Base-by-base conservation (phyloP, 2,888 invertebrate genomes). In the Orthonevra nobilis region DNA sequence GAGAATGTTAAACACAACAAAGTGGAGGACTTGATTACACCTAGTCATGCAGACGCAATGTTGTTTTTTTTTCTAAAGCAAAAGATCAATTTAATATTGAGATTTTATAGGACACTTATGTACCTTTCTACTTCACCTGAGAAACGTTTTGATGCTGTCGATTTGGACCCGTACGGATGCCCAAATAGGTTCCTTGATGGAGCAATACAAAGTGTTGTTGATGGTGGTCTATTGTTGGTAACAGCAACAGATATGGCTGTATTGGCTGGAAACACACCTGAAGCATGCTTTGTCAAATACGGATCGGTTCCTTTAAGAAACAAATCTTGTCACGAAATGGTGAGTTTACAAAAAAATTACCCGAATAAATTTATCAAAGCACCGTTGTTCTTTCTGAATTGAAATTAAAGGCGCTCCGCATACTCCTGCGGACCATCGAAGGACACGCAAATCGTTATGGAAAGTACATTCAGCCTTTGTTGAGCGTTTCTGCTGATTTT, bases 191-290 rank as follows among this genome's bases (percentile, higher is more conserved):
- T 99, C 89, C 90, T 99, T 0, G 97, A 98, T 86, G 91, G 94
- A 0, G 96, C 97, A 0, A 93, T 98, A 0, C 95, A 96, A 86
- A 92, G 93, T 70, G 89, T 96, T 0, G 90, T 91, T 46, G 93
- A 95, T 82, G 95, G 95, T 9, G 99, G 99, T 0, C 86, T 99
- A 19, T 89, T 99, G 23, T 91, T 98, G 83, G 93, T 99, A 0
- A 99, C 99, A 0, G 98, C 98, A 19, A 99, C 99, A 0, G 99
- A 99, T 87, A 97, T 98, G 96, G 96, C 95, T 0, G 95, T 98
- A 0, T 88, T 99, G 42, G 98, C 98, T 66, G 99, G 99, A 0
- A 98, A 98, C 89, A 92, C 95, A 0, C 95, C 97, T 0, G 99
- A 99, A 89, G 96, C 98, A 0, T 98, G 98, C 92, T 93, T 93